Conservation (phyloP, 2,113 vertebrate genomes). For the Oncorhynchus tshawytscha region DNA sequence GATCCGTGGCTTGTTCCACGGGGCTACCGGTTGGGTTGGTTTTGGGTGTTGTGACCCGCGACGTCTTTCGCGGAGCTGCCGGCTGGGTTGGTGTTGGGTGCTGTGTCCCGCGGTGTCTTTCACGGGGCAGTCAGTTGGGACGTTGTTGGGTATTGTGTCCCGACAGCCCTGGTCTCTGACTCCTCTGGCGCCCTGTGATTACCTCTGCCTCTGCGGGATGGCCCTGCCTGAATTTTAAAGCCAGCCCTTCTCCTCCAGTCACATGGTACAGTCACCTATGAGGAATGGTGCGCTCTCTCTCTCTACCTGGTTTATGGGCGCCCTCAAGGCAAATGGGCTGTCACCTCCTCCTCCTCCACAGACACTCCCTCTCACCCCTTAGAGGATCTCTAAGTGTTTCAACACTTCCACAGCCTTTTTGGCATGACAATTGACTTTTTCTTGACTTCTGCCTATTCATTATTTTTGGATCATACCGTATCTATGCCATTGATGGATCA, state of each 20-base stretch:
- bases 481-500: neutral
- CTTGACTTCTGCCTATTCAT: neutral
- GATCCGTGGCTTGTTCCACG: constrained; percentile 6
- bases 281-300: constrained; percentile 59
- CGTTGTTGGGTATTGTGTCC: constrained; percentile 34
- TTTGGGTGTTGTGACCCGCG: neutral
- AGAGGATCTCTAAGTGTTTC: constrained; percentile 48
- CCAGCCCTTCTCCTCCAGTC: constrained; percentile 45
- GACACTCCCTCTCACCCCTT: constrained; percentile 62
- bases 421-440: constrained; percentile 19
- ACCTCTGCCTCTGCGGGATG: constrained; percentile 62
- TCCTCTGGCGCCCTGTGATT: constrained; percentile 57
- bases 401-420: constrained; percentile 37
- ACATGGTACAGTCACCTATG: constrained; percentile 70
- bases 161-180: constrained; percentile 59
- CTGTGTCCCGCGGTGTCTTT: too few species aligned
- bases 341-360: constrained; percentile 57
- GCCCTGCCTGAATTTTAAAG: constrained; percentile 70
- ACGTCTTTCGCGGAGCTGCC: constrained; percentile 48
- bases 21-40: constrained; percentile 43
- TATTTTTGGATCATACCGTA: constrained; percentile 4
- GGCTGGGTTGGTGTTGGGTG: too few species aligned
- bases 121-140: constrained; percentile 50
- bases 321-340: constrained; percentile 69
- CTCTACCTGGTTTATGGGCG: constrained; percentile 64